Percentiles rank a stretch among this genome's conserved stretches.
phyloP scores from a whole-genome alignment of 2,797 vertebrate species.

The Protosalanx chinensis region DNA sequence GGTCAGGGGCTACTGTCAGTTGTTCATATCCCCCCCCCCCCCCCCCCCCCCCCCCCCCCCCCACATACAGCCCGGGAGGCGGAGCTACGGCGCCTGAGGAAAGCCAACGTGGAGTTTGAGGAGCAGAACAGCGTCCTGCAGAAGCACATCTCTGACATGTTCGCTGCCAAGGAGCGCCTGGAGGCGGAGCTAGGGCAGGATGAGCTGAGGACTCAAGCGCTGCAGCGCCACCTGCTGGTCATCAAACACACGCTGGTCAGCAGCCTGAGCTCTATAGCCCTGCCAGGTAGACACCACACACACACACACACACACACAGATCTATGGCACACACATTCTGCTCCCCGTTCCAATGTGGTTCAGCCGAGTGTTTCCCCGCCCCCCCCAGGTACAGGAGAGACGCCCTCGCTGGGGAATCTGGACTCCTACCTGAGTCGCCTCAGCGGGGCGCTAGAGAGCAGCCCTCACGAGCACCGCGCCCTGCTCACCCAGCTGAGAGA shows the following conservation, averaged over 20 bases:
- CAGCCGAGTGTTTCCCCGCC: neutral
- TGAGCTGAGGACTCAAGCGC: slow-evolving; percentile 86
- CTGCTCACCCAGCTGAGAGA: slow-evolving; percentile 89
- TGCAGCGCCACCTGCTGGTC: slow-evolving; percentile 89
- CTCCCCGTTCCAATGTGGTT: no score
- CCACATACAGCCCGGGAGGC: slow-evolving; percentile 89
- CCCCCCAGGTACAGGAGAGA: slow-evolving; percentile 86
- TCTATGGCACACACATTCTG: neutral
- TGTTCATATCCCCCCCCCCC: neutral
- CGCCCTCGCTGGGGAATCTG: slow-evolving; percentile 86
- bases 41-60: neutral
- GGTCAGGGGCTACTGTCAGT: no score
- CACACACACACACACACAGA: no score
- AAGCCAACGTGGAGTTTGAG: slow-evolving; percentile 95
- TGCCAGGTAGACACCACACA: slow-evolving; percentile 78
- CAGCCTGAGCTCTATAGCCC: slow-evolving; percentile 87
- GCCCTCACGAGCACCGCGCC: slow-evolving; percentile 86
- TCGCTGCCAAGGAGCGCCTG: slow-evolving; percentile 90
- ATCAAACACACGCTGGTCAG: slow-evolving; percentile 89
- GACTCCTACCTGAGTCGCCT: slow-evolving; percentile 94
- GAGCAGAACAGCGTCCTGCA: slow-evolving; percentile 95
- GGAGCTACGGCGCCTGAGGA: slow-evolving; percentile 89
- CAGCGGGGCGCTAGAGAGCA: slow-evolving; percentile 86
- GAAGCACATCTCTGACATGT: slow-evolving; percentile 95
- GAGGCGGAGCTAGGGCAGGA: slow-evolving; percentile 93